phyloP scores from a whole-genome alignment of 2,113 vertebrate genomes.

The Vanacampus margaritifer region DNA sequence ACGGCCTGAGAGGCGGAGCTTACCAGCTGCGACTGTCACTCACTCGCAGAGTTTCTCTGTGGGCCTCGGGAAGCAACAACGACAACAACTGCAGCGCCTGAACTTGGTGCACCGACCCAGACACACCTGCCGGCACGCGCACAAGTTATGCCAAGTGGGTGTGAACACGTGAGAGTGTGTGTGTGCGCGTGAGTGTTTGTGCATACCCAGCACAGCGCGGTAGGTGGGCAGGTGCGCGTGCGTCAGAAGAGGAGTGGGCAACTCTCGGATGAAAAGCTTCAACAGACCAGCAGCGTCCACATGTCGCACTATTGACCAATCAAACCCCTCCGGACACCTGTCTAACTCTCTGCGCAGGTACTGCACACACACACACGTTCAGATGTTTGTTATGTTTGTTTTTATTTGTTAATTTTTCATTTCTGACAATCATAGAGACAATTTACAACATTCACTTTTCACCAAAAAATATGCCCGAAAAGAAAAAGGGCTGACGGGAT shows the following conservation, averaged over 20 bases:
- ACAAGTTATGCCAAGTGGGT: constrained; percentile 3
- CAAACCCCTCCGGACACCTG: constrained; percentile 80
- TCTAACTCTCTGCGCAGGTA: constrained; percentile 87
- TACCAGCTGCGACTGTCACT: not conserved
- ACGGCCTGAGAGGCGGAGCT: not conserved
- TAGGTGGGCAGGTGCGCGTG: constrained; percentile 87
- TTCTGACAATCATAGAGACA: too few species aligned
- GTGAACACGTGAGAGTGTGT: constrained; percentile 8
- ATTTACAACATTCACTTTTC: too few species aligned
- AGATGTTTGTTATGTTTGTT: too few species aligned
- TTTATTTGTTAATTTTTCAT: too few species aligned
- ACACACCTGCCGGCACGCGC: constrained; percentile 75
- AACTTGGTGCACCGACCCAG: constrained; percentile 83
- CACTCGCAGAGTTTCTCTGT: constrained; percentile 90
- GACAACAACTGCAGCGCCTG: constrained; percentile 91
- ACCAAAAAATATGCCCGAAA: too few species aligned
- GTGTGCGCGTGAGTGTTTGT: constrained; percentile 9
- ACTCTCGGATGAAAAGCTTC: constrained; percentile 93
- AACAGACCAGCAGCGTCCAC: constrained; percentile 89
- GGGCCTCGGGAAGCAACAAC: constrained; percentile 86
- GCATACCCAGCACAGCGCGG: constrained; percentile 80
- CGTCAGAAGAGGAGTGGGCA: constrained; percentile 88
- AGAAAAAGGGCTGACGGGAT: too few species aligned
- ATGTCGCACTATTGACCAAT: constrained; percentile 89
- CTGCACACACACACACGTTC: constrained; percentile 54